These are phyloP conservation scores for Pachyrhynchus sulphureomaculatus DNA, from an alignment of 1,140 invertebrate species.

Conservation along the genomic window DNA sequence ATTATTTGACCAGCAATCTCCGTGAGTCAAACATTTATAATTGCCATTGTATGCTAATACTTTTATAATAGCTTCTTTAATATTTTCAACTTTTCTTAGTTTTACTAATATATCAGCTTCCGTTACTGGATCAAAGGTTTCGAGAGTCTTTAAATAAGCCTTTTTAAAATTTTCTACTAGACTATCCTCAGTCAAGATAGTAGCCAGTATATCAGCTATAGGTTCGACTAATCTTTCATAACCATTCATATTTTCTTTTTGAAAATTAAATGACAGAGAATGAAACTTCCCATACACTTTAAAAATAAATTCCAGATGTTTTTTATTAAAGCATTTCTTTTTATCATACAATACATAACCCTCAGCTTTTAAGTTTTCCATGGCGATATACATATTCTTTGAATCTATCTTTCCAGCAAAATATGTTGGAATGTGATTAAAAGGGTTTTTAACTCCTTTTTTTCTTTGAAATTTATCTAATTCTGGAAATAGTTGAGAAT, in stretches of 20 bases:
- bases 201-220: slow-evolving; percentile 1
- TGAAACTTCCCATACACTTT: slow-evolving; percentile 30
- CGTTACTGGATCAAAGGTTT: not conserved
- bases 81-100: not conserved
- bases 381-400: slow-evolving; percentile 1
- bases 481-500: not conserved
- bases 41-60: slow-evolving; percentile 30
- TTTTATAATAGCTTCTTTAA: not conserved
- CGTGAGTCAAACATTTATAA: slow-evolving; percentile 26
- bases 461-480: slow-evolving; percentile 15
- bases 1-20: slow-evolving; percentile 31
- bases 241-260: slow-evolving; percentile 44
- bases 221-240: slow-evolving; percentile 7
- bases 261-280: slow-evolving; percentile 51
- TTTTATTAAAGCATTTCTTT: not conserved
- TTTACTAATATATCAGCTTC: slow-evolving; percentile 1
- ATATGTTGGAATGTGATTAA: slow-evolving; percentile 34
- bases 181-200: not conserved
- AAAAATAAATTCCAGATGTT: slow-evolving; percentile 21
- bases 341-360: slow-evolving; percentile 39
- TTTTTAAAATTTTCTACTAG: not conserved
- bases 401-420: not conserved
- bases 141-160: slow-evolving; percentile 2
- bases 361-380: slow-evolving; percentile 18
- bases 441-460: slow-evolving; percentile 7